These are phyloP conservation scores for Rhyacophila brunnea DNA, from an alignment of 1,140 invertebrate genomes.

Conservation along the genomic window DNA sequence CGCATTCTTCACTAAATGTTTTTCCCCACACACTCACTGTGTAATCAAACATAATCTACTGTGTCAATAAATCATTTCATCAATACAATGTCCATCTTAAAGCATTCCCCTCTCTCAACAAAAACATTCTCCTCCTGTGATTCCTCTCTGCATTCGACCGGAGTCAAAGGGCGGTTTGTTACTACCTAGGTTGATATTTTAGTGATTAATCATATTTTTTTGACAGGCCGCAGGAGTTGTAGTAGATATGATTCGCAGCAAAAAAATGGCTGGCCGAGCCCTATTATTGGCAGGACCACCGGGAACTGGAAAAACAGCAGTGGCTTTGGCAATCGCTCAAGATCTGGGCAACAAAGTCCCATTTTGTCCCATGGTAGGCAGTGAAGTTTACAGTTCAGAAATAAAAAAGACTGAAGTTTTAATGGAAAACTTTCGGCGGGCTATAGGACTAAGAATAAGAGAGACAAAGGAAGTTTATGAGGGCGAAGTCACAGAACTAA, in stretches of 20 bases:
- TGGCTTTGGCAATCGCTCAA: conserved; percentile 96
- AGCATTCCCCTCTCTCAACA: too few relatives aligned
- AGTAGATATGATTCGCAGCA: conserved; percentile 94
- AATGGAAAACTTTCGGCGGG: conserved; percentile 98
- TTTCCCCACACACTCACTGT: too few relatives aligned
- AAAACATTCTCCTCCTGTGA: too few relatives aligned
- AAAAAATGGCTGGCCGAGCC: conserved; percentile 98
- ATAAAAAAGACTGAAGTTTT: conserved; percentile 99
- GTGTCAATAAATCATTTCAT: too few relatives aligned
- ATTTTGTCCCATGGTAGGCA: conserved; percentile 99
- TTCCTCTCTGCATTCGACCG: too few relatives aligned
- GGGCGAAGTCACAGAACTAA: conserved; percentile 98
- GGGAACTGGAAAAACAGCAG: conserved; percentile 98
- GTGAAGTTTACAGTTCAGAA: conserved; percentile 98
- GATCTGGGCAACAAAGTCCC: conserved; percentile 97
- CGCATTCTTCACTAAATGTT: too few relatives aligned
- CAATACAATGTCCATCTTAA: too few relatives aligned
- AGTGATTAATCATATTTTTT: conserved; percentile 20
- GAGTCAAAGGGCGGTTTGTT: too few relatives aligned
- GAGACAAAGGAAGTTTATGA: conserved; percentile 99
- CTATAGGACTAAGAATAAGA: conserved; percentile 91
- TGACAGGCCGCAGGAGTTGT: conserved; percentile 92
- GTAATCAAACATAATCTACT: too few relatives aligned
- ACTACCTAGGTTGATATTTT: too few relatives aligned
- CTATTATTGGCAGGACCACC: conserved; percentile 95